Evolutionary conservation across 2,888 invertebrate species (phyloP).

Genomic region (Molanna angustata): DNA sequence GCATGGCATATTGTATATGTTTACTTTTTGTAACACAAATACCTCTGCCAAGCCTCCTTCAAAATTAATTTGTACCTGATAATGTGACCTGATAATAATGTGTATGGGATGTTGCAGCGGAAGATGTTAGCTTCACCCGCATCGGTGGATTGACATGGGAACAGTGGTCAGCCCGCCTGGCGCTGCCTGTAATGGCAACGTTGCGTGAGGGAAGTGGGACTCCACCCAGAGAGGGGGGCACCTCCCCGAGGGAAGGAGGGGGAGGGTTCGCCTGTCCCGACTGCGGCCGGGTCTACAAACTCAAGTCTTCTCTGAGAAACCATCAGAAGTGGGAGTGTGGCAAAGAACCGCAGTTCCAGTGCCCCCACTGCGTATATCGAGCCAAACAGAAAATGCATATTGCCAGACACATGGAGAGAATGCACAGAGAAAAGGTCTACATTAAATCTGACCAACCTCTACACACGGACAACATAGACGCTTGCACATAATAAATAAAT

Average conservation of each 20-base stretch:
- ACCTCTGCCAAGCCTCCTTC: too few species aligned
- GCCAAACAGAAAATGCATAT: conserved; percentile 85
- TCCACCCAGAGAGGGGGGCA: conserved; percentile 37
- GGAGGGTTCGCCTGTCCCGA: conserved; percentile 68
- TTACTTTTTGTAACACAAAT: too few species aligned
- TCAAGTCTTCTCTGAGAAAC: conserved; percentile 80
- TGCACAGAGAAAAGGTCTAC: conserved; percentile 68
- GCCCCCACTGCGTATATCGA: conserved; percentile 79
- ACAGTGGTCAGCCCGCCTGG: conserved; percentile 72
- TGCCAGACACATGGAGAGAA: conserved; percentile 77
- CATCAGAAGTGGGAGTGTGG: conserved; percentile 86
- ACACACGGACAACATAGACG: conserved; percentile 54
- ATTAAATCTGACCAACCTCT: conserved; percentile 52
- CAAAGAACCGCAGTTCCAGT: conserved; percentile 80
- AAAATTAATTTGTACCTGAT: too few species aligned
- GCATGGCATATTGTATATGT: too few species aligned
- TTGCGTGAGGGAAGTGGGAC: conserved; percentile 51
- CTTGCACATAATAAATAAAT: conserved; percentile 54
- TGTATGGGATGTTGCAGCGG: conserved; percentile 50
- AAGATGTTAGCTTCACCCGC: conserved; percentile 72
- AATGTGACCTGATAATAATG: too few species aligned
- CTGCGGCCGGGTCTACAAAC: conserved; percentile 82
- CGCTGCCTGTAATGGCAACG: conserved; percentile 64
- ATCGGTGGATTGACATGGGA: conserved; percentile 69
- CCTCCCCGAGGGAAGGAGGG: too few species aligned